These are phyloP conservation scores for Peromyscus melanophrys DNA, from an alignment of 2,797 vertebrate genomes.

Conservation along the genomic window DNA sequence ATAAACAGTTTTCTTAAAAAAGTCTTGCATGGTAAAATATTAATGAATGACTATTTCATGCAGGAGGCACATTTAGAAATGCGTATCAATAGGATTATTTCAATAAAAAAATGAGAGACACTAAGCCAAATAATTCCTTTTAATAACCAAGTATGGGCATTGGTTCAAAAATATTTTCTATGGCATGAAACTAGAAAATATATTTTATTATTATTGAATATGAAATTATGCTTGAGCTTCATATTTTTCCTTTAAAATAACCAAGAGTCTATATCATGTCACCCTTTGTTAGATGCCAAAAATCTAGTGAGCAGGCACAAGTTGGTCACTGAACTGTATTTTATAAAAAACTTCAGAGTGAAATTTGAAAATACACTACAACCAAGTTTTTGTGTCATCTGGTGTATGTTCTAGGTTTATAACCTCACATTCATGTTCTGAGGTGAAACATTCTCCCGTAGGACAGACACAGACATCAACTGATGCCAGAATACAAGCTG, in stretches of 20 bases:
- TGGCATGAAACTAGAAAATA: constrained; percentile 8
- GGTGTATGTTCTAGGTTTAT: neutral
- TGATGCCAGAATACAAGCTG: neutral
- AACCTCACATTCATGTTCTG: neutral
- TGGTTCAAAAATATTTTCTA: constrained; percentile 53
- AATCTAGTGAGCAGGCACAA: neutral
- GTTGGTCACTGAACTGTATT: neutral
- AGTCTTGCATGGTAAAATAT: neutral
- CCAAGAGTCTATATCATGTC: neutral
- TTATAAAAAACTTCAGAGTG: neutral
- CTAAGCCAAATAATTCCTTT: constrained; percentile 12
- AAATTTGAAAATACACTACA: constrained; percentile 1
- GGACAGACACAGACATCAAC: neutral
- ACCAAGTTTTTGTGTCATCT: neutral
- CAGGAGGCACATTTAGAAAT: constrained; percentile 13
- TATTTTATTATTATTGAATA: neutral
- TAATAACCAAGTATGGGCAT: constrained; percentile 48
- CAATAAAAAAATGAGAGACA: constrained; percentile 24
- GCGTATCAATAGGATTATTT: neutral
- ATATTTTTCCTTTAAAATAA: constrained; percentile 36
- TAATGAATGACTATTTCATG: neutral
- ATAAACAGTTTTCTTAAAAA: constrained; percentile 3
- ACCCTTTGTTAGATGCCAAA: constrained; percentile 1
- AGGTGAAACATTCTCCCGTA: neutral
- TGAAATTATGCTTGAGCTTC: neutral